Evolutionary conservation across 2,113 vertebrate genomes (phyloP), one percentile per base, ranked within the genome.

Genomic region (Pterocles orientalis): DNA sequence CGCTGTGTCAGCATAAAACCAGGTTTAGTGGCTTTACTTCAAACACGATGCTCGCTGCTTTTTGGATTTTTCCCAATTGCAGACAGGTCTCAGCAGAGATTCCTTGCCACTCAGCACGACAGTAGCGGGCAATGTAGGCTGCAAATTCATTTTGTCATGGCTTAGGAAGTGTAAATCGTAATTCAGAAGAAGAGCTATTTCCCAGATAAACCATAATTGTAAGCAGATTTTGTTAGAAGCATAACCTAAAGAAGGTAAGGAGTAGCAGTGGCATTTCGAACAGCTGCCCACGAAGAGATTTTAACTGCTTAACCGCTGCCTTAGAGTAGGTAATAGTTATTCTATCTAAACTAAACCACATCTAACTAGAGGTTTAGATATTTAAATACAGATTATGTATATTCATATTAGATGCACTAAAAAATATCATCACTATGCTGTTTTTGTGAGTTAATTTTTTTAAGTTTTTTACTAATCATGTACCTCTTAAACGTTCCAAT

Each of bases 81-180:
- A 73, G 58, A 18, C 20, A 90, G 50, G 36, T 94, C 50, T 54
- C 87, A 53, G 75, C 31, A 73, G 62, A 89, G 43, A 87, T 64
- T 89, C 71, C 71, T 56, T 91, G 75, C 41, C 70, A 48, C 91
- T 87, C 86, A 87, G 73, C 43, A 82, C 61, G 61, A 81, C 41
- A 68, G 75, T 5, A 65, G 85, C 5, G 1, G 50, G 36, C 19
- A 80, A 70, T 0, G 0, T 18, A 83, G 72, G 76, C 34, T 92
- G 60, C 62, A 95, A 96, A 92, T 86, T 95, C 47, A 78, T 88
- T 94, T 91, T 93, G 82, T 88, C 90, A 80, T 34, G 69, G 82
- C 60, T 93, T 94, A 92, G 76, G 60, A 88, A 77, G 33, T 28
- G 11, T 62, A 90, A 88, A 43, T 69, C 56, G n/a, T 14, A 39